Evolutionary conservation across 2,113 vertebrate species (phyloP).

Genomic region (Romanogobio albipinnatus): DNA sequence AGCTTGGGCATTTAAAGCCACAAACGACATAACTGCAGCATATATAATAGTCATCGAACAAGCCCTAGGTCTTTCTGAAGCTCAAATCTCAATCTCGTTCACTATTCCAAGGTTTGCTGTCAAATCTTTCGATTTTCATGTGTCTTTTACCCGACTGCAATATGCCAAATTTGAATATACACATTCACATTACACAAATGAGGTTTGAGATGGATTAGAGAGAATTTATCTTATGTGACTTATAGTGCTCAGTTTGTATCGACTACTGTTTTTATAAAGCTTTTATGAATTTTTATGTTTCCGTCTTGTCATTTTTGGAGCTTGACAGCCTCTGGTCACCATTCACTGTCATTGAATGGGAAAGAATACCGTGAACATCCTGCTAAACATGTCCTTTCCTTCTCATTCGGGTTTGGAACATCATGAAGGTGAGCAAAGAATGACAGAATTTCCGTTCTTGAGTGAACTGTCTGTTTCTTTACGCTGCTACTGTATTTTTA

Average conservation of each 20-base stretch:
- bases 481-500: slow-evolving; percentile 14
- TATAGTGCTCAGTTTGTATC: neutral
- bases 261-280: neutral
- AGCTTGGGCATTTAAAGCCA: neutral
- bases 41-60: neutral
- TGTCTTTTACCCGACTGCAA: neutral
- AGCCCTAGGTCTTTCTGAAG: neutral
- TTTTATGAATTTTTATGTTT: neutral
- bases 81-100: neutral
- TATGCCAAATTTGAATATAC: neutral
- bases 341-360: neutral
- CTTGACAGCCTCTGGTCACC: neutral
- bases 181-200: neutral
- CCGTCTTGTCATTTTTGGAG: slow-evolving; percentile 1
- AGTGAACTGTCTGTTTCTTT: neutral
- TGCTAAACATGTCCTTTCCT: slow-evolving; percentile 2
- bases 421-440: slow-evolving; percentile 5
- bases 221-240: neutral
- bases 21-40: neutral
- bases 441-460: neutral
- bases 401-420: neutral
- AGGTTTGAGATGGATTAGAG: neutral
- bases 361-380: neutral
- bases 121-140: neutral
- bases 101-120: neutral